These are phyloP conservation scores for Synaphobranchus kaupii DNA, from an alignment of 2,797 vertebrate species.

Conservation along the genomic window DNA sequence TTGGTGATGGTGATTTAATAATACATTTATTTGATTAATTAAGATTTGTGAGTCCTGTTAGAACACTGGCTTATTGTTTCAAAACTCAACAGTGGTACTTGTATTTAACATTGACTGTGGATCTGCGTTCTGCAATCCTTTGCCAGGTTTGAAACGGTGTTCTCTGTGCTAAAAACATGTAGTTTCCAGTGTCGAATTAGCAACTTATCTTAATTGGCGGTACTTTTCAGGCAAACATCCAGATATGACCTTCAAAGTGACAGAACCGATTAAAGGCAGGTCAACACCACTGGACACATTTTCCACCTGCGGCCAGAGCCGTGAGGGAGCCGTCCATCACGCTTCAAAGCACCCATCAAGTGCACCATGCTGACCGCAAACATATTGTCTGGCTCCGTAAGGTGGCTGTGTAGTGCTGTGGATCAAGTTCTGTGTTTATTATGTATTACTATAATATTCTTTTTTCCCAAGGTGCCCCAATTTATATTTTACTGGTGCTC, in stretches of 20 bases:
- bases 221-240: conserved; percentile 38
- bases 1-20: too few species aligned
- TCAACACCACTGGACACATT: conserved; percentile 8
- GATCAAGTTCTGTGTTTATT: not conserved
- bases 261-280: conserved; percentile 29
- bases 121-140: not conserved
- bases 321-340: not conserved
- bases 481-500: not conserved
- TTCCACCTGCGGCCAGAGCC: conserved; percentile 21
- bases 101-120: not conserved
- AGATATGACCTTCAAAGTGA: conserved; percentile 42
- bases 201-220: conserved; percentile 29
- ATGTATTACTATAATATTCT: not conserved
- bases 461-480: not conserved
- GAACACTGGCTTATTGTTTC: not conserved
- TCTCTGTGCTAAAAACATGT: too few species aligned
- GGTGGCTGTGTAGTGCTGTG: too few species aligned
- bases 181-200: conserved; percentile 25
- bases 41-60: not conserved
- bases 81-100: not conserved
- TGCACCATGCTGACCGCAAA: not conserved
- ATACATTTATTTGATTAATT: not conserved
- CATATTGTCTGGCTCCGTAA: not conserved
- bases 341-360: not conserved
- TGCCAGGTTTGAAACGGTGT: not conserved